phyloP scores from a whole-genome alignment of 1,140 invertebrate genomes.

The Drosophila orena region DNA sequence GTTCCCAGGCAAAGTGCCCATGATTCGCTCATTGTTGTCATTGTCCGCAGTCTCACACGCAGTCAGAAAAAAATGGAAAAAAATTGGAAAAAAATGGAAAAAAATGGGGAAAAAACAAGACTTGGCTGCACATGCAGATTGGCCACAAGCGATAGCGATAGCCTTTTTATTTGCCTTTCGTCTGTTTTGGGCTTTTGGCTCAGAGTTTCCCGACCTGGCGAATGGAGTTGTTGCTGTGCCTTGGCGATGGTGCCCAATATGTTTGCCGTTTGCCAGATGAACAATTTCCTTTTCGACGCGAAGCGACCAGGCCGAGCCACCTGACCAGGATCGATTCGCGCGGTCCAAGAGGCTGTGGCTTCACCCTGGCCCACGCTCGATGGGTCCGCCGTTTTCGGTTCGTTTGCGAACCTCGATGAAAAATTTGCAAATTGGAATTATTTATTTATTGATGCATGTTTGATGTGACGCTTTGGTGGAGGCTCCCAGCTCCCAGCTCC shows the following conservation, averaged over 20 bases:
- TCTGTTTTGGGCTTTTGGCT: slow-evolving; percentile 30
- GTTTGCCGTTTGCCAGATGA: slow-evolving; percentile 69
- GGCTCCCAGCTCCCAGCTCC: slow-evolving; percentile 2
- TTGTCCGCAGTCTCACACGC: slow-evolving; percentile 59
- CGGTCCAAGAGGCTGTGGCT: slow-evolving; percentile 11
- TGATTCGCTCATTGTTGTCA: slow-evolving; percentile 82
- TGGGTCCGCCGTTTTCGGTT: slow-evolving; percentile 51
- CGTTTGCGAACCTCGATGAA: slow-evolving; percentile 42
- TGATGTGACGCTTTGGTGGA: slow-evolving; percentile 73
- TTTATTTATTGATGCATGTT: slow-evolving; percentile 81
- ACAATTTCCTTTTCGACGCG: slow-evolving; percentile 77
- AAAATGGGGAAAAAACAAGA: background rate
- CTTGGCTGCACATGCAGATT: slow-evolving; percentile 73
- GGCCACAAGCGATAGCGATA: slow-evolving; percentile 79
- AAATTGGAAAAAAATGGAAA: slow-evolving; percentile 7
- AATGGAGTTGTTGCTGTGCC: slow-evolving; percentile 52
- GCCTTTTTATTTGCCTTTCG: slow-evolving; percentile 69
- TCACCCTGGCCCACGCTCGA: slow-evolving; percentile 40
- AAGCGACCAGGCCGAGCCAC: slow-evolving; percentile 38
- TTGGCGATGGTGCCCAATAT: slow-evolving; percentile 46
- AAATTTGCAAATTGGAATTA: slow-evolving; percentile 82
- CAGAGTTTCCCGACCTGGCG: slow-evolving; percentile 18
- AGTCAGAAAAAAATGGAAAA: slow-evolving; percentile 12
- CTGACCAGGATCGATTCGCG: slow-evolving; percentile 16
- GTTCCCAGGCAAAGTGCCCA: slow-evolving; percentile 66